Evolutionary conservation across 2,888 invertebrate species (phyloP), one percentile per base, ranked within the genome.

Genomic region (Rhodophaea formosa): DNA sequence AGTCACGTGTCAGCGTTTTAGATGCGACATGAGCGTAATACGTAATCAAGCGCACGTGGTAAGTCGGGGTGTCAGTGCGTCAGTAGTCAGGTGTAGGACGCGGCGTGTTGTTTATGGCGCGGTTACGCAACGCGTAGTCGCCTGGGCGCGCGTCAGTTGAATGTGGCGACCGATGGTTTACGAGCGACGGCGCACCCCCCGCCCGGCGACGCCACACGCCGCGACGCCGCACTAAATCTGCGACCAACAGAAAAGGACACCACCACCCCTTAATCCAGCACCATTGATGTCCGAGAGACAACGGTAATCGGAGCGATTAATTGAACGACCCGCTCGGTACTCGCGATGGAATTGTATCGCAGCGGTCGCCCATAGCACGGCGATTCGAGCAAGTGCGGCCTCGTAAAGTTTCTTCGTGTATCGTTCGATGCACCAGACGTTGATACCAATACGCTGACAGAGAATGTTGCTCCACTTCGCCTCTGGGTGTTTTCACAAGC

Each of bases 341-440:
- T 78, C 84, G 82, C 85, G 88, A 87, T 87, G 79, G 81, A 81
- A 86, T 84, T 82, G 86, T 84, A 86, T 79, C 86, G 82, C 80
- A 75, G 76, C 77, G 79, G 84, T 80, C 79, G 82, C 82, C 80
- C 79, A 82, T 81, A 78, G 80, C 82, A 80, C 87, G 84, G 80
- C 78, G 87, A 77, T 79, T 80, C 80, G 83, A 82, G 82, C 89
- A 82, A 88, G 89, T 88, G 88, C 87, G 87, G 83, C 84, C 80
- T 88, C 90, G 88, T 90, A 90, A 89, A 91, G 89, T 90, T 90
- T 90, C 88, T 90, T 89, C 84, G 86, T 89, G 89, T 90, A 90
- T 91, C 89, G 90, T 90, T 88, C 90, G 89, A 90, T 90, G 89
- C 90, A 89, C 89, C 89, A 88, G 86, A 88, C 89, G 83, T 82